Conservation (phyloP, 92 coral and sea anemone species). For the Zoanthus sansibaricus region DNA sequence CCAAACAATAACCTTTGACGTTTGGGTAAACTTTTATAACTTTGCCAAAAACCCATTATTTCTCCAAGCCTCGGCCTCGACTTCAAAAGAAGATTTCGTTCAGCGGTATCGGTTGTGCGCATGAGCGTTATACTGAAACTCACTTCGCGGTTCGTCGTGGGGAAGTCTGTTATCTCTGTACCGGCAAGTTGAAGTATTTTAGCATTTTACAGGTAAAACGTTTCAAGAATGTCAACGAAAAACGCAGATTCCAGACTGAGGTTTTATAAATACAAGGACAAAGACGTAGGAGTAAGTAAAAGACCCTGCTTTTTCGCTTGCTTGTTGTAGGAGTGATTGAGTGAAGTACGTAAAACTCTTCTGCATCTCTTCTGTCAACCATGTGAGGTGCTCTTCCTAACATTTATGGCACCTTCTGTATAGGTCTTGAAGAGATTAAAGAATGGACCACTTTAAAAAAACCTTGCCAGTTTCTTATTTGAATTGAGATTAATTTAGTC, state of each 20-base stretch:
- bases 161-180: conserved; percentile 56
- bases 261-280: conserved; percentile 96
- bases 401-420: conserved; percentile 27
- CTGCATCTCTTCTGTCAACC: conserved; percentile 38
- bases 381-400: conserved; percentile 16
- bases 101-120: conserved; percentile 47
- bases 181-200: conserved; percentile 59
- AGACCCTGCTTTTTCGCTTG: conserved; percentile 11
- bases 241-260: conserved; percentile 83
- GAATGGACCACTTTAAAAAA: not conserved
- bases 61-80: not conserved
- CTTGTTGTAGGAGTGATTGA: conserved; percentile 74
- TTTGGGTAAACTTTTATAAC: conserved; percentile 78
- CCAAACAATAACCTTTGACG: conserved; percentile 80
- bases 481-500: not conserved
- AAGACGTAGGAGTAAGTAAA: conserved; percentile 91
- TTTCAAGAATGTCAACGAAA: conserved; percentile 80
- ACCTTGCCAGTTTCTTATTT: not conserved
- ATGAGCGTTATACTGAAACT: conserved; percentile 38
- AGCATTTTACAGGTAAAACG: conserved; percentile 50
- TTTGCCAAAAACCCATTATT: conserved; percentile 88
- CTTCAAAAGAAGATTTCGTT: not conserved
- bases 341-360: conserved; percentile 39
- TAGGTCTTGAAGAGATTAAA: not conserved
- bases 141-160: conserved; percentile 60